Conservation (phyloP, 2,113 vertebrate species). For the Hystrix brachyura region DNA sequence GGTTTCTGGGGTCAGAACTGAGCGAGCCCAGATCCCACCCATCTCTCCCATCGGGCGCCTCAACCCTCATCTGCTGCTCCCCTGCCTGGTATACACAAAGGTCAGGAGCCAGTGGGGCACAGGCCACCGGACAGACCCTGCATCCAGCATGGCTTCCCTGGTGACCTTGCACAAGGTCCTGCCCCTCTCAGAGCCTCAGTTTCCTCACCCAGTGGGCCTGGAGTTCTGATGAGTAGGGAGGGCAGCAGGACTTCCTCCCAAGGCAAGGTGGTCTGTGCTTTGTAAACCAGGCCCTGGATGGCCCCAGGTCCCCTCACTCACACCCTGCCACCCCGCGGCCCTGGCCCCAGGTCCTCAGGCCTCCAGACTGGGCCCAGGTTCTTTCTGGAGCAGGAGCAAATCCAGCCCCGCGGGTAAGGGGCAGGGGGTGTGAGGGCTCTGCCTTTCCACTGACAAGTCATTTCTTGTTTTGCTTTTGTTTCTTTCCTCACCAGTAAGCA, state of each 20-base stretch:
- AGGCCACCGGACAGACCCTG: background rate
- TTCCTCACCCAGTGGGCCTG: background rate
- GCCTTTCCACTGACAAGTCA: background rate
- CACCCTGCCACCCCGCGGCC: too few species aligned
- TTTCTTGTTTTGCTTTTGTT: background rate
- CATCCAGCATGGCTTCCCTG: background rate
- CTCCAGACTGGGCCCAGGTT: background rate
- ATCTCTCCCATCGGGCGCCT: background rate
- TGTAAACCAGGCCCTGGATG: background rate
- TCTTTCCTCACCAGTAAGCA: fast-evolving
- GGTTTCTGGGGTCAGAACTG: background rate
- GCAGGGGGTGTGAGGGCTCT: fast-evolving
- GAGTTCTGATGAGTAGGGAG: too few species aligned
- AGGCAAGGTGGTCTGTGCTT: background rate
- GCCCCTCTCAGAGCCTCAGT: background rate
- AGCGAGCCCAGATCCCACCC: background rate
- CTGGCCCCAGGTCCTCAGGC: background rate
- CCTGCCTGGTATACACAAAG: background rate
- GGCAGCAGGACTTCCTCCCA: background rate
- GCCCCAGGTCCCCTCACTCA: background rate
- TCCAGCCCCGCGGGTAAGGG: fast-evolving
- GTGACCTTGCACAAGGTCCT: background rate
- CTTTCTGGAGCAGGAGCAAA: background rate
- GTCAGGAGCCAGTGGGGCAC: background rate
- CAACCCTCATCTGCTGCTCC: background rate